phyloP scores from a whole-genome alignment of 2,113 vertebrate species.

The Upupa epops region DNA sequence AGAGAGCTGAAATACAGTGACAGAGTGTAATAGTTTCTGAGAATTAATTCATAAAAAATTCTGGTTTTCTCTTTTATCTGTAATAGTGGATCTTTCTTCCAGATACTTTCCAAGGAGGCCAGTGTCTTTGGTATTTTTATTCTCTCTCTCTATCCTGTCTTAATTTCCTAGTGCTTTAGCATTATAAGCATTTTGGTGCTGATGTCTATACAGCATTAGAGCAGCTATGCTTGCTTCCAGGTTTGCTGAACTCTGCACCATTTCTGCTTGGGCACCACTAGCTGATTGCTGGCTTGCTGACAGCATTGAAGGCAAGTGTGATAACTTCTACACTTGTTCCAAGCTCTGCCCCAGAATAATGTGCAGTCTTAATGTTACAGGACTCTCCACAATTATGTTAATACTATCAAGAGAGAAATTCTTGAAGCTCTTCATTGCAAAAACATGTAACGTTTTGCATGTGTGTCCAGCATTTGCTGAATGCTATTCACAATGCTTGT shows the following conservation, averaged over 20 bases:
- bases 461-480: background rate
- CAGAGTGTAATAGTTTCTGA: background rate
- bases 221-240: slow-evolving; percentile 38
- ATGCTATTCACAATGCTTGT: background rate
- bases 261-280: slow-evolving; percentile 80
- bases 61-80: background rate
- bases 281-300: slow-evolving; percentile 80
- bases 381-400: slow-evolving; percentile 85
- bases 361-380: slow-evolving; percentile 81
- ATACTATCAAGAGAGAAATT: background rate
- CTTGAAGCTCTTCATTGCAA: background rate
- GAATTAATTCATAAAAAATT: background rate
- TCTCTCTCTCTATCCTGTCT: background rate
- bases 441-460: background rate
- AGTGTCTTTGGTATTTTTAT: background rate
- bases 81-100: background rate
- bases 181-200: background rate
- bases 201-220: background rate
- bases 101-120: background rate
- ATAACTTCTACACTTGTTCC: slow-evolving; percentile 81
- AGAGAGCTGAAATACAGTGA: background rate
- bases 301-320: slow-evolving; percentile 74
- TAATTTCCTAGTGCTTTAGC: background rate
- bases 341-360: slow-evolving; percentile 78
- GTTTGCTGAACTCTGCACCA: slow-evolving; percentile 76